Evolutionary conservation across 2,113 vertebrate genomes (phyloP).

Genomic region (Cyprinodon brontotheroides): DNA sequence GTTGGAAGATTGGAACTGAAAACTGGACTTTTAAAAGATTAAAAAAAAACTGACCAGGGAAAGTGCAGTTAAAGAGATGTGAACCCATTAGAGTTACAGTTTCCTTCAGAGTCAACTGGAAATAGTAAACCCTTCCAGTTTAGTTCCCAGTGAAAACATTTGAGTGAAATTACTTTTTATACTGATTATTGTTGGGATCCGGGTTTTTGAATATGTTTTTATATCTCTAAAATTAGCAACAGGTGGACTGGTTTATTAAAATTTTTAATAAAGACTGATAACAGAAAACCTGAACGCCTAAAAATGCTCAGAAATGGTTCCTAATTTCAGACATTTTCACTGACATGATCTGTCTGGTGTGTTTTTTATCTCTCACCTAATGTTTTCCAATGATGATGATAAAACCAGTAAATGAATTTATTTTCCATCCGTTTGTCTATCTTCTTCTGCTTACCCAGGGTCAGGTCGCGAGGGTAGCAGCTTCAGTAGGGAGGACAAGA

Average conservation of each 20-base stretch:
- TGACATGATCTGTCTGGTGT: too few relatives aligned
- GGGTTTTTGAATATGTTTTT: background rate
- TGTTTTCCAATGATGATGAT: too few relatives aligned
- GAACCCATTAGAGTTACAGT: background rate
- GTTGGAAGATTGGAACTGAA: background rate
- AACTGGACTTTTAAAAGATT: background rate
- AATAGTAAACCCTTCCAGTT: background rate
- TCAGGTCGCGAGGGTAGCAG: too few relatives aligned
- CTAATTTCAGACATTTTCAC: too few relatives aligned
- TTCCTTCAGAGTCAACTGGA: background rate
- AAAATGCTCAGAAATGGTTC: too few relatives aligned
- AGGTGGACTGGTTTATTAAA: too few relatives aligned
- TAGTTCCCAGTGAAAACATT: background rate
- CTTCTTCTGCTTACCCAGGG: too few relatives aligned
- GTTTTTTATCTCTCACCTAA: too few relatives aligned
- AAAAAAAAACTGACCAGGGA: background rate
- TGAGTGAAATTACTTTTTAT: background rate
- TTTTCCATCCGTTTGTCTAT: too few relatives aligned
- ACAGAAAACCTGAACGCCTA: background rate
- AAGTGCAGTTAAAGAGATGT: background rate
- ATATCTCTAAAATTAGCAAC: too few relatives aligned
- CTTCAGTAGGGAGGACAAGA: too few relatives aligned
- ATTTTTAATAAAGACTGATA: background rate
- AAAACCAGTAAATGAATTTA: too few relatives aligned
- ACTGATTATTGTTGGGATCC: background rate